Base-by-base conservation (phyloP, 2,888 invertebrate species). In the Frankliniella intonsa region DNA sequence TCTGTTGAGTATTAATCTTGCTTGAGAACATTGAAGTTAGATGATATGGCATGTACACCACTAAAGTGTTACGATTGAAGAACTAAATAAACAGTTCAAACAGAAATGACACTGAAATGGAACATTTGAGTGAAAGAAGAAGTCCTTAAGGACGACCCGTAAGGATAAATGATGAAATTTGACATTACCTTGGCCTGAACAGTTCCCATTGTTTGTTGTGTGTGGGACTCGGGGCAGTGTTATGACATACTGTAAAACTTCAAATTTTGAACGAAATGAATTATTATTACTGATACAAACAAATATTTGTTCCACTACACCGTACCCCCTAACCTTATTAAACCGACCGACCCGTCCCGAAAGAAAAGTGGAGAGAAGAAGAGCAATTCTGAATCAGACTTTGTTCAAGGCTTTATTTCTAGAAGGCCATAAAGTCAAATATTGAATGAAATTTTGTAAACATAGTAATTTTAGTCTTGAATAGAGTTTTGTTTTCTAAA, bases 241-340 rank as follows among this genome's bases (percentile, higher is more conserved):
- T 11, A 25, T 25, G 25, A 25, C 69, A 76, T 76, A 7, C 69
- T 76, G 25, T 10, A 25, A 25, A n/a, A 76, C 69, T 76, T 10
- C 22, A 76, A 76, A 76, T 76, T 76, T 76, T 25, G 69, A 76
- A 76, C 10, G 69, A 22, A 76, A 76, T 25, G 69, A 76, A 62
- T 62, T 3, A 62, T 76, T 11, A 62, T 76, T 69, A 69, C 22
- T 12, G 55, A 55, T 55, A 25, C 69, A 76, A 55, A 55, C 55
- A 55, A 25, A 76, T 76, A 55, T 12, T 14, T 55, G 14, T 5
- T 55, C 25, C 25, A 8, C 22, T 76, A 22, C 25, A 76, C 69
- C n/a, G 69, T 25, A 76, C 69, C 69, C 69, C 69, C 25, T 76
- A 76, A 76, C 69, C 69, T 76, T 76, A 22, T 76, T 76, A 3